Evolutionary conservation across 2,797 vertebrate species (phyloP).

Genomic region (Fringilla coelebs): DNA sequence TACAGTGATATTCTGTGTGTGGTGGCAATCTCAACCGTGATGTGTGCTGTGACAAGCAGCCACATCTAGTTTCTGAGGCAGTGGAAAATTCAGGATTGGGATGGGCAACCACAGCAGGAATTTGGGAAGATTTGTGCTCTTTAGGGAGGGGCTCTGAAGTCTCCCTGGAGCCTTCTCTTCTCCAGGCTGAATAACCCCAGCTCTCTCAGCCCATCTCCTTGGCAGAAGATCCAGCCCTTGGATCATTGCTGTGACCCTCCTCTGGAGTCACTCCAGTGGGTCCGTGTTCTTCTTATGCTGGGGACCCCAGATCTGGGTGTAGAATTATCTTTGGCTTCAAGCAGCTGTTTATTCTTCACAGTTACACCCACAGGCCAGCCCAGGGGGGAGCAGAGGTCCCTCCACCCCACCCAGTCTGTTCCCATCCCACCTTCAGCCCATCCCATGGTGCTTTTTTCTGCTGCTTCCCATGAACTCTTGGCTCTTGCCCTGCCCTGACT

Average conservation of each 20-base stretch:
- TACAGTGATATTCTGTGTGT: background rate
- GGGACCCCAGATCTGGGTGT: background rate
- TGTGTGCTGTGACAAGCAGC: background rate
- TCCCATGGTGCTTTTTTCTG: background rate
- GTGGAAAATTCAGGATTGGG: background rate
- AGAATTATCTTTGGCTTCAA: background rate
- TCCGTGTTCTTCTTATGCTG: background rate
- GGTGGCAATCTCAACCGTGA: fast-evolving
- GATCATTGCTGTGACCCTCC: background rate
- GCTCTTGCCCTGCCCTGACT: background rate
- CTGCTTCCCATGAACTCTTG: background rate
- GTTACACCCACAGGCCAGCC: background rate
- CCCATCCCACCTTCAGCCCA: no score
- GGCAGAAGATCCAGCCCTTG: background rate
- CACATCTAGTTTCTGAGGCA: background rate
- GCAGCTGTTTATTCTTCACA: no score
- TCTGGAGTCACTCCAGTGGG: background rate
- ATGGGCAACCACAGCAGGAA: background rate
- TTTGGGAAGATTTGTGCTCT: background rate
- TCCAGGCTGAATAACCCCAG: no score
- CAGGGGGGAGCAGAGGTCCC: background rate
- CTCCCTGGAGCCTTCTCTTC: background rate
- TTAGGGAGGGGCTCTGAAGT: background rate
- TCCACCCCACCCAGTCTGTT: fast-evolving
- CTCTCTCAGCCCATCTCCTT: background rate